Evolutionary conservation across 2,888 invertebrate genomes (phyloP), one percentile per base, ranked within the genome.

Genomic region (Cosmopolites sordidus): DNA sequence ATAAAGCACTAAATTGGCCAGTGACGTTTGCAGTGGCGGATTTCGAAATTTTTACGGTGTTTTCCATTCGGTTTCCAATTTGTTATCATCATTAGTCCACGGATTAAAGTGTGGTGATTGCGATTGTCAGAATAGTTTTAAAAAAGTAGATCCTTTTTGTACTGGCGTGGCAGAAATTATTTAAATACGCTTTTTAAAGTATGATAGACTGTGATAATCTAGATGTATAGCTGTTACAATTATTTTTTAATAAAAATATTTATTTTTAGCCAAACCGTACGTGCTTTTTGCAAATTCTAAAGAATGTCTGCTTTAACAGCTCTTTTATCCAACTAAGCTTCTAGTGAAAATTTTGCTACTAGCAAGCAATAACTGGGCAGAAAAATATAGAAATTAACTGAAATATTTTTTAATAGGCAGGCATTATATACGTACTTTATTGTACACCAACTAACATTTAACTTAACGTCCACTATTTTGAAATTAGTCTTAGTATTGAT

Each of bases 141-240:
- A 27, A 33, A 22, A 47, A 27, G 40, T 47, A 12, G 22, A 22
- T 16, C 16, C n/a, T 39, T 33, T 46, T 16, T 22, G 27, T 40
- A 47, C 47, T 47, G 40, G 39, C 33, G 41, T 51, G 56, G 56
- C 56, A 56, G 52, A 56, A 56, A 56, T 56, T 52, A 39, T 52
- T 46, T 51, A 49, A 33, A 49, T 56, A 56, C 55, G 55, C 56
- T 56, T 56, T 56, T 56, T 51, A 49, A 56, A 50, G 51, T 56
- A 56, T 52, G 56, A 56, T 56, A 56, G 56, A 56, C 56, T 56
- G 56, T 56, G 56, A 56, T 56, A 52, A 40, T 47, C 47, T 47
- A 47, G 47, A 39, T 47, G 40, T 47, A 46, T 46, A 46, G 46
- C 38, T 54, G 48, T 46, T 44, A 47, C 47, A 39, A 47, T 47